These are phyloP conservation scores for Diphyllodes magnificus DNA, from an alignment of 2,113 vertebrate genomes.

Conservation along the genomic window DNA sequence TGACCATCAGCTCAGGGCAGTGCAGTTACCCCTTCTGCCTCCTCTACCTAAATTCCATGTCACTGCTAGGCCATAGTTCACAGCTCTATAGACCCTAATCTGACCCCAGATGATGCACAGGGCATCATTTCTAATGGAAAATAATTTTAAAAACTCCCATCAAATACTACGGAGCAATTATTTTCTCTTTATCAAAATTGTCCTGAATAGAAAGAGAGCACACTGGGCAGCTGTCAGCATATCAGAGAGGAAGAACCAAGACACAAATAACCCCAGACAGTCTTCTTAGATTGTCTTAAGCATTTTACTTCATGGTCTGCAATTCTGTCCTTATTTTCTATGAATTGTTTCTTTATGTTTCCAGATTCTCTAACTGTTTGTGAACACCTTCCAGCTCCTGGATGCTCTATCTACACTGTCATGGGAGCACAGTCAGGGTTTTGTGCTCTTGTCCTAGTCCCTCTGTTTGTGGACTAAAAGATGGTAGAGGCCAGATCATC, in stretches of 20 bases:
- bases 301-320: neutral
- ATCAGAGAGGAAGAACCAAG: neutral
- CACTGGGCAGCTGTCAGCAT: neutral
- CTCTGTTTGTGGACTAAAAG: neutral
- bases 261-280: fast-evolving
- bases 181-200: neutral
- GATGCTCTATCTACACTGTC: neutral
- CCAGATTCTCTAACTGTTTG: neutral
- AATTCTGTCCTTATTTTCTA: neutral
- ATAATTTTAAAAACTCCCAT: neutral
- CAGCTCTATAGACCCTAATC: neutral
- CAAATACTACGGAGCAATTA: neutral
- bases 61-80: neutral
- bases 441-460: neutral
- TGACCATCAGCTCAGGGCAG: neutral
- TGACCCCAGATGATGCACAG: neutral
- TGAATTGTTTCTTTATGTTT: neutral
- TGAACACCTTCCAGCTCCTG: neutral
- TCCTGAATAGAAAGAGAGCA: neutral
- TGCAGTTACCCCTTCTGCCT: neutral
- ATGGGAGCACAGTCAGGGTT: neutral
- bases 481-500: neutral
- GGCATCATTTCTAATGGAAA: neutral
- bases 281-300: neutral
- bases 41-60: neutral